These are phyloP conservation scores for Lacerta bilineata DNA, from an alignment of 2,797 vertebrate genomes.

Conservation along the genomic window DNA sequence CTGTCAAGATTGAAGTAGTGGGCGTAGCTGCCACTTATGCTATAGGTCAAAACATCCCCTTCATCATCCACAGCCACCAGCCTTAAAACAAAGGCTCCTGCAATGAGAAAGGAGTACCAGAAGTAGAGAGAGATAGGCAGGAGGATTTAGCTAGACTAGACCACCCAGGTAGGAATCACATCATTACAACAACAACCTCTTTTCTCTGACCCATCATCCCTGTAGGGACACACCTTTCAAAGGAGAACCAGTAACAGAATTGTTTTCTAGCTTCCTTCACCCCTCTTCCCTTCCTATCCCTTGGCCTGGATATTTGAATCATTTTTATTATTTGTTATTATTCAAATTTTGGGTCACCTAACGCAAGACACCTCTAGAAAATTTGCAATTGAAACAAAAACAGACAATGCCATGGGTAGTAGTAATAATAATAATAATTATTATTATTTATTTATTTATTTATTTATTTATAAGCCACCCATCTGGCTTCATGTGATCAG, in stretches of 20 bases:
- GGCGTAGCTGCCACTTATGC: slow-evolving; percentile 50
- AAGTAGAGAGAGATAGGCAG: too few relatives aligned
- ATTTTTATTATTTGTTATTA: not conserved
- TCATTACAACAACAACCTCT: not conserved
- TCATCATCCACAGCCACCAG: slow-evolving; percentile 79
- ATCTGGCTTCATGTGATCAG: too few relatives aligned
- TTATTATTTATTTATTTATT: too few relatives aligned
- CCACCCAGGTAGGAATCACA: not conserved
- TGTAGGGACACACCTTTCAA: not conserved
- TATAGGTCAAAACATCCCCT: slow-evolving; percentile 70
- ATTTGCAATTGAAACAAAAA: too few relatives aligned
- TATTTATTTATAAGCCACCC: too few relatives aligned
- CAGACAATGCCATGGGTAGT: too few relatives aligned
- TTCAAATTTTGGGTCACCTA: too few relatives aligned
- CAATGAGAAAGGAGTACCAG: not conserved
- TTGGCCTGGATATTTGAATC: not conserved
- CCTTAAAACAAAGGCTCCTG: slow-evolving; percentile 80
- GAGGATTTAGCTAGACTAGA: not conserved
- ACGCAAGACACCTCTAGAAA: too few relatives aligned
- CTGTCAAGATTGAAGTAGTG: slow-evolving; percentile 65
- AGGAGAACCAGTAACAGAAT: not conserved
- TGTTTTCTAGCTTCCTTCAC: not conserved
- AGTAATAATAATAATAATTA: too few relatives aligned
- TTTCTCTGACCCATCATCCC: not conserved
- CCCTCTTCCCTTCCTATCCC: too few relatives aligned